Percentiles rank a stretch among this genome's conserved stretches.
Evolutionary conservation across 2,888 invertebrate genomes (phyloP).

Genomic region (Rhamnusium bicolor): DNA sequence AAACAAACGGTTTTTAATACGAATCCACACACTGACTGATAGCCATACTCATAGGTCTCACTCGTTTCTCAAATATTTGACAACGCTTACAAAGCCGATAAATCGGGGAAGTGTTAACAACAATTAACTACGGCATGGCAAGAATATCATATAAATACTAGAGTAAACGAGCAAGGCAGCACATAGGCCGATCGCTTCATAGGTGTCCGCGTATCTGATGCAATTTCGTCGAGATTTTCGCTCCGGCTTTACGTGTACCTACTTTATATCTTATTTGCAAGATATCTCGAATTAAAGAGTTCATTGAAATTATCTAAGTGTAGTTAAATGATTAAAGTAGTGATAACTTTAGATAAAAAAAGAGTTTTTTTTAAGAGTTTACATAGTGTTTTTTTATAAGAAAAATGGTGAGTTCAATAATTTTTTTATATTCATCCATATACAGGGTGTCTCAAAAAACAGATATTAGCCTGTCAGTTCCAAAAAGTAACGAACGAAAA

Average conservation of each 20-base stretch:
- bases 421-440: background rate
- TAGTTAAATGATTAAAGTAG: background rate
- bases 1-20: background rate
- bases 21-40: background rate
- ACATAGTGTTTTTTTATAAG: too few relatives aligned
- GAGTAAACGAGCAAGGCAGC: slow-evolving; percentile 1
- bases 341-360: background rate
- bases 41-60: background rate
- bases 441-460: too few relatives aligned
- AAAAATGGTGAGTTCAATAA: background rate
- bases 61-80: slow-evolving; percentile 13
- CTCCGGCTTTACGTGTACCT: background rate
- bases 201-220: slow-evolving; percentile 8
- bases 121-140: background rate
- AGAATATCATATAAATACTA: slow-evolving; percentile 10
- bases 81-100: background rate
- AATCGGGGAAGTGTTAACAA: background rate
- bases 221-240: background rate
- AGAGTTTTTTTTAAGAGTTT: too few relatives aligned
- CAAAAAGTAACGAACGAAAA: too few relatives aligned
- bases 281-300: background rate
- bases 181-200: background rate
- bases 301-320: background rate
- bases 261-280: background rate
- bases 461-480: too few relatives aligned